Conservation (phyloP, 2,888 invertebrate genomes). For the Tubulanus polymorphus region DNA sequence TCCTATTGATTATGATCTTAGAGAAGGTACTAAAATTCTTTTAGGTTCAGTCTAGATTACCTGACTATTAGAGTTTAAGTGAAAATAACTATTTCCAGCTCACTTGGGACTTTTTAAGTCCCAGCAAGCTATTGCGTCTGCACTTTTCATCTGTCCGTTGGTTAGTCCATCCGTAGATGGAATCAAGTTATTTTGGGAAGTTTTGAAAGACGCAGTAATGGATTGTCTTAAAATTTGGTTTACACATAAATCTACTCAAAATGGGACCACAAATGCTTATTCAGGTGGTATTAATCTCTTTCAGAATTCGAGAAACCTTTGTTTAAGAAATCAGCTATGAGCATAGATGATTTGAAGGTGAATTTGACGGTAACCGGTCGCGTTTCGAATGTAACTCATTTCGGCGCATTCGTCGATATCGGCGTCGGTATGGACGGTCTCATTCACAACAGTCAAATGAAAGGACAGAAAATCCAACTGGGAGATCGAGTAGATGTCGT, state of each 20-base stretch:
- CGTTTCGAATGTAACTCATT: conserved; percentile 79
- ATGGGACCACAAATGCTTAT: no score
- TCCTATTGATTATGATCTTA: conserved; percentile 70
- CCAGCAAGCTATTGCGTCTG: no score
- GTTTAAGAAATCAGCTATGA: conserved; percentile 70
- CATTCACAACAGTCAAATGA: conserved; percentile 54
- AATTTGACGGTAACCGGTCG: conserved; percentile 60
- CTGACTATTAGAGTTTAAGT: neutral
- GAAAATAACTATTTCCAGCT: no score
- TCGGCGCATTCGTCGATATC: conserved; percentile 84
- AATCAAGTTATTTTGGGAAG: no score
- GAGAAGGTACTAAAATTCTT: conserved; percentile 53
- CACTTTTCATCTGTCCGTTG: no score
- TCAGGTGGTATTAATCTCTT: no score
- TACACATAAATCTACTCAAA: no score
- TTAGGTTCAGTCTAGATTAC: neutral
- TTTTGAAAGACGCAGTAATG: no score
- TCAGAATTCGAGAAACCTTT: conserved; percentile 64
- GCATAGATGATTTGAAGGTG: conserved; percentile 62
- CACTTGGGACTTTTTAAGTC: no score
- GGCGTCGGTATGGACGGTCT: conserved; percentile 52
- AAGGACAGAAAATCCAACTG: conserved; percentile 24
- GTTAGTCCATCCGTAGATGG: no score
- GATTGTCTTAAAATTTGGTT: no score
- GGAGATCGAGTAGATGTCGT: conserved; percentile 41